phyloP scores from a whole-genome alignment of 2,888 invertebrate species.

The Chironomus tentans region DNA sequence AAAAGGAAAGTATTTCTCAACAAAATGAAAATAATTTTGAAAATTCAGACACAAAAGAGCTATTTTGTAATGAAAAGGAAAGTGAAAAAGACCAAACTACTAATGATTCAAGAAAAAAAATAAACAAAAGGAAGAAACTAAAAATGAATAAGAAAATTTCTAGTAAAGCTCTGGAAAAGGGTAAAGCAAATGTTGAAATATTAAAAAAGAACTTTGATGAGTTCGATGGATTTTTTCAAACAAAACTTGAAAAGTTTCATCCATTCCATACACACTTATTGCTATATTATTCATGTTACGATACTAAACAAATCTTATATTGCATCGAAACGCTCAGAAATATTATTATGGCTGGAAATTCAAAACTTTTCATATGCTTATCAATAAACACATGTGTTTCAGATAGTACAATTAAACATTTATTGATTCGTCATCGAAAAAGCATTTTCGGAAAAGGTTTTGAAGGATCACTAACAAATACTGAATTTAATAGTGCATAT shows the following conservation, averaged over 20 bases:
- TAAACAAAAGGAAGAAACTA: not conserved
- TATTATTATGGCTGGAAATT: constrained; percentile 56
- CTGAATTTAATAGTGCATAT: constrained; percentile 59
- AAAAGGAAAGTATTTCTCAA: too few species aligned
- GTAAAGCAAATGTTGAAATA: constrained; percentile 42
- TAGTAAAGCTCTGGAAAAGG: constrained; percentile 40
- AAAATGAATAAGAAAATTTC: constrained; percentile 28
- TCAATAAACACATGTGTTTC: constrained; percentile 65
- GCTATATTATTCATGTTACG: constrained; percentile 69
- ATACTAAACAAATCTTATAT: constrained; percentile 63
- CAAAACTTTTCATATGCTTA: constrained; percentile 62
- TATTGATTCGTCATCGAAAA: constrained; percentile 64
- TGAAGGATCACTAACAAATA: constrained; percentile 49
- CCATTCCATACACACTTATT: constrained; percentile 76
- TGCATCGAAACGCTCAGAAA: constrained; percentile 65
- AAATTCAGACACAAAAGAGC: not conserved
- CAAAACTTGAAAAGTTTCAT: constrained; percentile 44
- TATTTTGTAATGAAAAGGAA: not conserved
- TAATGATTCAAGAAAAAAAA: not conserved
- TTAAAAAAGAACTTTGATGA: constrained; percentile 36
- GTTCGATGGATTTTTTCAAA: constrained; percentile 14
- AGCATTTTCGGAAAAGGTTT: constrained; percentile 65
- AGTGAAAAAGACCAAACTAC: not conserved
- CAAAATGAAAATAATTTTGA: not conserved
- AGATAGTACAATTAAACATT: constrained; percentile 45